Percentiles rank a stretch among this genome's conserved stretches.
Evolutionary conservation across 2,113 vertebrate genomes (phyloP).

Genomic region (Platichthys flesus): DNA sequence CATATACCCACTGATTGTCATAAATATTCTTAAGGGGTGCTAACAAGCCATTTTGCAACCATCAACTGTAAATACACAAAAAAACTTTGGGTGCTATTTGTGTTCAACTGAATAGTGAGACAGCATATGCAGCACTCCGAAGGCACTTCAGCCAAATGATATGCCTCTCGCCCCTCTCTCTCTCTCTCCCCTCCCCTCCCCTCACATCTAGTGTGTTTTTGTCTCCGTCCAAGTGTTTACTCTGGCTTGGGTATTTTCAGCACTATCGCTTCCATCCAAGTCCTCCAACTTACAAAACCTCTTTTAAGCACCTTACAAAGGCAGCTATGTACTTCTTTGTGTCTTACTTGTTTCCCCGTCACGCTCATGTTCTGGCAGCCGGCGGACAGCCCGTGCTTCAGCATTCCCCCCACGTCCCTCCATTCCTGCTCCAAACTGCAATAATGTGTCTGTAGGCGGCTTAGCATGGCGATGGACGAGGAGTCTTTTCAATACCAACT

Average conservation of each 20-base stretch:
- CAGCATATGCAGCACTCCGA: slow-evolving; percentile 27
- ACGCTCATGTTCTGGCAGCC: slow-evolving; percentile 61
- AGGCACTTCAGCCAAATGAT: slow-evolving; percentile 67
- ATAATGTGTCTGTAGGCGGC: slow-evolving; percentile 65
- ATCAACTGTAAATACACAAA: too few relatives aligned
- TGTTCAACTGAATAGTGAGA: neutral
- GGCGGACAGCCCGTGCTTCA: slow-evolving; percentile 42
- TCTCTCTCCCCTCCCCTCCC: slow-evolving; percentile 23
- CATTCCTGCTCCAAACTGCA: slow-evolving; percentile 59
- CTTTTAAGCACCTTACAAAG: slow-evolving; percentile 66
- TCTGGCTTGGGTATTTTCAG: slow-evolving; percentile 43
- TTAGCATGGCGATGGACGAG: slow-evolving; percentile 52
- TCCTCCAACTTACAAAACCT: slow-evolving; percentile 72
- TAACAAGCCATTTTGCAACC: too few relatives aligned
- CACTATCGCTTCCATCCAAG: slow-evolving; percentile 67
- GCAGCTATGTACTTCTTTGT: slow-evolving; percentile 74
- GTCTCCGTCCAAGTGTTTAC: slow-evolving; percentile 70
- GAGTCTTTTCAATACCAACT: slow-evolving; percentile 62
- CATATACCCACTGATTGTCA: too few relatives aligned
- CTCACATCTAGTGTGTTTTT: slow-evolving; percentile 53
- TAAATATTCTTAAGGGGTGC: too few relatives aligned
- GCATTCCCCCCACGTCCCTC: slow-evolving; percentile 52
- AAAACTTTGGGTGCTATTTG: too few relatives aligned
- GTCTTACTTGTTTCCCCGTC: slow-evolving; percentile 60
- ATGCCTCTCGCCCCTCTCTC: slow-evolving; percentile 44